Conservation (phyloP, 92 coral and sea anemone species). For the Parazoanthus darwini region DNA sequence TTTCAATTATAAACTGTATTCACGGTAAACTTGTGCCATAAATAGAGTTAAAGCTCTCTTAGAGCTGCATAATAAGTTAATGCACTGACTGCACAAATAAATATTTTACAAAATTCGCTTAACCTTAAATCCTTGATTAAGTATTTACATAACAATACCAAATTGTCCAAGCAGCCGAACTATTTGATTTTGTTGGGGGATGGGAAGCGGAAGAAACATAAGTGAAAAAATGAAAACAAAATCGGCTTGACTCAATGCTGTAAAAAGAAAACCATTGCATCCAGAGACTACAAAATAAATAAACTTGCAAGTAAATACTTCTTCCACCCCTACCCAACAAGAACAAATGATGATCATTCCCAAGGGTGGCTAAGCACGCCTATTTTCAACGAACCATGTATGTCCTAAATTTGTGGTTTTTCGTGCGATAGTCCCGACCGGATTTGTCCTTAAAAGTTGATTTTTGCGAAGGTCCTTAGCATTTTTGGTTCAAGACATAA, state of each 20-base stretch:
- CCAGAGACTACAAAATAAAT: background rate
- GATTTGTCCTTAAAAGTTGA: no score
- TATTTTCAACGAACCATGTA: no score
- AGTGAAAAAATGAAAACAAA: background rate
- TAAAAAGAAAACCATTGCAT: no score
- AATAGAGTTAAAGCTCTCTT: conserved; percentile 18
- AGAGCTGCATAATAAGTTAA: conserved; percentile 16
- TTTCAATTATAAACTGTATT: background rate
- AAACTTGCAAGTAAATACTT: no score
- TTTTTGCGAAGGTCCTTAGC: no score
- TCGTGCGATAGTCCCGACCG: no score
- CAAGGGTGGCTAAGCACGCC: no score
- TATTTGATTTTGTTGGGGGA: background rate
- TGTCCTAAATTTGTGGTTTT: no score
- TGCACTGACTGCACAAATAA: conserved; percentile 2
- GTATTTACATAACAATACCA: background rate
- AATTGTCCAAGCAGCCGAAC: background rate
- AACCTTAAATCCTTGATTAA: background rate
- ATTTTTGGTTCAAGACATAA: no score
- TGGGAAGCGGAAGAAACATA: background rate
- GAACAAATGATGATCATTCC: background rate
- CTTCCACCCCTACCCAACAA: background rate
- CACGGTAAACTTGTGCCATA: conserved; percentile 20
- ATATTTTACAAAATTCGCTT: background rate
- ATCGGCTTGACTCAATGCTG: background rate